Evolutionary conservation across 2,888 invertebrate genomes (phyloP).

Genomic region (Volucella inanis): DNA sequence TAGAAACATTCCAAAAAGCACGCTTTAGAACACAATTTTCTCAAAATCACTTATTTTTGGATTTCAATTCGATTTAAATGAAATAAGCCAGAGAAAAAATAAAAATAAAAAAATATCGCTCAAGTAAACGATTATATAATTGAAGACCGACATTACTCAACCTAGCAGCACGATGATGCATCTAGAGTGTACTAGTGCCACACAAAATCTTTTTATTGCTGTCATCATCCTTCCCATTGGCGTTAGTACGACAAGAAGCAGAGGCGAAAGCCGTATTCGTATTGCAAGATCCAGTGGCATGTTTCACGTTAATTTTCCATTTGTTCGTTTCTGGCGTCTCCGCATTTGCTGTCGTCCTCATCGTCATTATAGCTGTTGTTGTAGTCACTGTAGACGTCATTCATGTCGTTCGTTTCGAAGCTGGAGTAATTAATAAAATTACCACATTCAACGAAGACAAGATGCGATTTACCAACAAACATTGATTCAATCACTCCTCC

Average conservation of each 20-base stretch:
- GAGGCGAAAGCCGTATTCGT: conserved; percentile 36
- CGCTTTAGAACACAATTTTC: too few species aligned
- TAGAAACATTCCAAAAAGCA: too few species aligned
- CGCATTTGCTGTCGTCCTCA: conserved; percentile 3
- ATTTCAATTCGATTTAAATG: conserved; percentile 16
- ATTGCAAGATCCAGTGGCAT: conserved; percentile 73
- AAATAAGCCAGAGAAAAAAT: conserved; percentile 36
- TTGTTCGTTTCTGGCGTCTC: conserved; percentile 35
- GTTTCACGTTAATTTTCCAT: conserved; percentile 67
- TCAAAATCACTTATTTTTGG: too few species aligned
- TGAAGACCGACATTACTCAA: conserved; percentile 59
- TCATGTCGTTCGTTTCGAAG: conserved; percentile 42
- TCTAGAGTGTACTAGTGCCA: conserved; percentile 21
- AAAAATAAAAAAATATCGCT: conserved; percentile 4
- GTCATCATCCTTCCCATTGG: background rate
- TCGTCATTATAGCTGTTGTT: conserved; percentile 10
- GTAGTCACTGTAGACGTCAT: background rate
- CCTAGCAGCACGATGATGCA: conserved; percentile 40
- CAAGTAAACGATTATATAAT: conserved; percentile 58
- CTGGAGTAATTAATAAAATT: conserved; percentile 73
- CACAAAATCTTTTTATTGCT: conserved; percentile 36
- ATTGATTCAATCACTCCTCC: conserved; percentile 69
- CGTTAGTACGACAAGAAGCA: background rate
- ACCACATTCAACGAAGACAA: conserved; percentile 67
- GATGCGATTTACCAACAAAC: conserved; percentile 73